A percentile compares a stretch with the other conserved stretches of the same genome.
Conservation (phyloP, 2,888 invertebrate species). For the Aspidapion aeneum region DNA sequence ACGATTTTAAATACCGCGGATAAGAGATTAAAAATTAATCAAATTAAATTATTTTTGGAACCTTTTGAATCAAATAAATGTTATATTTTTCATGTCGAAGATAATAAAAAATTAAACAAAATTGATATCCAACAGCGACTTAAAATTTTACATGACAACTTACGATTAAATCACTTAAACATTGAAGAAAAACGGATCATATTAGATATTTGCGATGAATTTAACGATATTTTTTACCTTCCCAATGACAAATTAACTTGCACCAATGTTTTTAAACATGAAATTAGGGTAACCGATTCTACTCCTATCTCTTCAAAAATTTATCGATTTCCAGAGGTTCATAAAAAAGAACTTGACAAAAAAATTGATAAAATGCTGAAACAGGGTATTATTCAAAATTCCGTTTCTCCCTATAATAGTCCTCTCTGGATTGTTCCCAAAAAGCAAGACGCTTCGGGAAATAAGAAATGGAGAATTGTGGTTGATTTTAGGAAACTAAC, state of each 20-base stretch:
- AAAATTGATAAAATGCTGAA: neutral
- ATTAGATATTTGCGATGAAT: constrained; percentile 29
- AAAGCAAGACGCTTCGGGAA: too few relatives aligned
- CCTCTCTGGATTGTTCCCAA: too few relatives aligned
- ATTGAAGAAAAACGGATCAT: constrained; percentile 30
- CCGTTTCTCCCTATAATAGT: constrained; percentile 29
- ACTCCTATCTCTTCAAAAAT: constrained; percentile 31
- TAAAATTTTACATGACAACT: constrained; percentile 5
- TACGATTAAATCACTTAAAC: constrained; percentile 31
- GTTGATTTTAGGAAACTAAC: constrained; percentile 36
- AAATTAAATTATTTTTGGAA: constrained; percentile 20
- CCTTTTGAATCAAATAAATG: constrained; percentile 9
- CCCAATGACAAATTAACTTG: constrained; percentile 28
- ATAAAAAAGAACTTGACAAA: constrained; percentile 34
- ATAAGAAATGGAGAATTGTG: constrained; percentile 25
- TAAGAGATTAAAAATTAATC: constrained; percentile 21
- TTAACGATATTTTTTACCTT: constrained; percentile 31
- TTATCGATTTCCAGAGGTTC: constrained; percentile 34
- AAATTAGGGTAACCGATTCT: constrained; percentile 27
- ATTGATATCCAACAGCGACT: neutral
- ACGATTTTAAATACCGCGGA: constrained; percentile 26
- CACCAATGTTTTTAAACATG: constrained; percentile 28
- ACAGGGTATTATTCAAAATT: constrained; percentile 28
- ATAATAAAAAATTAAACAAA: constrained; percentile 6
- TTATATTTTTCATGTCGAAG: neutral